Evolutionary conservation across 2,888 invertebrate species (phyloP), one percentile per base, ranked within the genome.

Genomic region (Pegoplata infirma): DNA sequence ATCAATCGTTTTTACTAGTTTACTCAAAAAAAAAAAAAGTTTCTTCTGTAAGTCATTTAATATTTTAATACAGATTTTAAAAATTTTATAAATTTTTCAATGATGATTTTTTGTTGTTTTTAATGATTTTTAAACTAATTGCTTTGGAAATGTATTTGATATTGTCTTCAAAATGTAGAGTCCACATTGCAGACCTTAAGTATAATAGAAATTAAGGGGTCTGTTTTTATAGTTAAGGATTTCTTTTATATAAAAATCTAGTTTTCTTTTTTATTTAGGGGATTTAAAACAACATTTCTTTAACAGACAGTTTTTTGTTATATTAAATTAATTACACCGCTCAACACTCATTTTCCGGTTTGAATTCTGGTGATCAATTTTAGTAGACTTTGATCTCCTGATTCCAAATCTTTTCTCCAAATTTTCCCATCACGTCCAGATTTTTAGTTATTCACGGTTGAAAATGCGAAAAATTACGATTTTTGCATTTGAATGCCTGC

Each of bases 11-110:
- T n/a, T n/a, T n/a, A n/a, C n/a, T n/a, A n/a, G n/a, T n/a, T 10
- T 32, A 10, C 12, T 32, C n/a, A n/a, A n/a, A n/a, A n/a, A 32
- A 32, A 32, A 28, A 14, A 23, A 51, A 51, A n/a, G 23, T 21
- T n/a, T 21, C 14, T 5, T 51, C 5, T 47, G 46, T n/a, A n/a
- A n/a, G n/a, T 17, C 17, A 17, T 49, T 40, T 23, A 40, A 58
- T 77, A 73, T 77, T 77, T 61, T 77, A 51, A 51, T 58, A 40
- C 47, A 51, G 28, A 49, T 23, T 46, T 17, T 19, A 21, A 40
- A n/a, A 40, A 4, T 40, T 12, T 56, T 36, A 10, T 17, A 36
- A 10, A 44, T 44, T 46, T 61, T 47, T 32, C 1, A 3, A 10
- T 36, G 0, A 14, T 14, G 23, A 12, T 56, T 17, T 56, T 36